Base-by-base conservation (phyloP, 2,797 vertebrate species). In the Rhinophrynus dorsalis region DNA sequence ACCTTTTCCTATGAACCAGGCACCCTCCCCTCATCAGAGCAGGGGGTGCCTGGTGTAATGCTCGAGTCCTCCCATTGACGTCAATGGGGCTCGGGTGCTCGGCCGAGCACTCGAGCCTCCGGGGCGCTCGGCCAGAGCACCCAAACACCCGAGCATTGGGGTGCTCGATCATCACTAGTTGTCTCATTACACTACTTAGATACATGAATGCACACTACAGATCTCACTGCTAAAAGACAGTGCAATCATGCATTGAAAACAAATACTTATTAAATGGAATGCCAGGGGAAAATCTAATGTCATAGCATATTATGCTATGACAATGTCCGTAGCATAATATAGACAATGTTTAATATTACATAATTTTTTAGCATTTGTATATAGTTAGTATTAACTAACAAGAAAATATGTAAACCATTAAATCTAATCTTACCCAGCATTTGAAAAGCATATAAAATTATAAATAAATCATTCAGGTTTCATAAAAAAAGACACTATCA, bases 341-440 rank as follows among this genome's bases (percentile, higher is more conserved):
- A n/a, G n/a, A n/a, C n/a, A n/a, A n/a, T n/a, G n/a, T n/a, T n/a
- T n/a, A n/a, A n/a, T n/a, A n/a, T 30, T 33, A 30, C 48, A 52
- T 50, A 15, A 52, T 40, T 58, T 38, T 51, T 44, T 5, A 18
- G 40, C 9, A 18, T 44, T 56, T 38, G 20, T 40, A 63, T 48
- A 20, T 20, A 26, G 51, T 29, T 45, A 21, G 33, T 58, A 64
- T n/a, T n/a, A 50, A 15, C 40, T 33, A 51, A 60, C 35, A 69
- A 21, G 38, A 23, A 38, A 38, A 38, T 37, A 45, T 56, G 35
- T 56, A 63, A 63, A 55, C 29, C 11, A 56, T 38, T 21, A 26
- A 24, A 56, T 11, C 0, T 66, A 48, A 23, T 2, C 7, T 37
- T 87, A 90, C 85, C 86, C 87, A 86, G 75, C 80, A 88, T 89